A percentile compares a stretch with the other conserved stretches of the same genome.
Evolutionary conservation across 2,113 vertebrate species (phyloP).

Genomic region (Tenebrosternarchus preto): DNA sequence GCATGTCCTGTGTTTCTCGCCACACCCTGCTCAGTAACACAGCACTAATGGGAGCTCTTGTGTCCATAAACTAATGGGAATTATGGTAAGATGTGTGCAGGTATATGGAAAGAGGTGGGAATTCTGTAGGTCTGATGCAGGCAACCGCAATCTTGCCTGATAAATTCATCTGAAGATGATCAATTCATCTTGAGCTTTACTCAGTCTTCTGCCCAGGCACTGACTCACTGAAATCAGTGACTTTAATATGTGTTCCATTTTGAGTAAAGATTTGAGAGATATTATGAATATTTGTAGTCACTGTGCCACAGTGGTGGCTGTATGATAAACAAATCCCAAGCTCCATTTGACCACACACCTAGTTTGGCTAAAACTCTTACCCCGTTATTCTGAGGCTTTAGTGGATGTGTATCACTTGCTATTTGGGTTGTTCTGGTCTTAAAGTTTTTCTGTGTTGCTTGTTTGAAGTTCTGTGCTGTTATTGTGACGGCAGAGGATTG

Average conservation of each 20-base stretch:
- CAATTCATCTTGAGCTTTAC: too few species aligned
- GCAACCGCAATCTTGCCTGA: too few species aligned
- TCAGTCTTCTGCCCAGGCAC: neutral
- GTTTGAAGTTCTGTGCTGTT: neutral
- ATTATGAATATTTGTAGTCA: neutral
- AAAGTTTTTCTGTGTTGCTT: neutral
- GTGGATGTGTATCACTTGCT: neutral
- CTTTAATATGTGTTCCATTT: neutral
- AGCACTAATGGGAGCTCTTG: too few species aligned
- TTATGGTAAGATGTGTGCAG: too few species aligned
- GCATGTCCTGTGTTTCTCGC: neutral
- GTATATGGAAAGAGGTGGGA: too few species aligned
- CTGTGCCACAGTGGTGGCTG: neutral
- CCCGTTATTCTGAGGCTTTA: neutral
- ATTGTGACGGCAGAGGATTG: neutral
- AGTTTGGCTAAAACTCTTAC: neutral
- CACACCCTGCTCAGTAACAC: neutral
- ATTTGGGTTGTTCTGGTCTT: neutral
- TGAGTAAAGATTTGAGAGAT: neutral
- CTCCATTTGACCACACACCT: neutral
- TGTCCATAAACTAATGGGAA: too few species aligned
- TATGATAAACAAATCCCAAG: neutral
- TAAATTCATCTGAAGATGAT: too few species aligned
- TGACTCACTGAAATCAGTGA: neutral
- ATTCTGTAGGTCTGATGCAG: too few species aligned